Percentiles rank a stretch among this genome's conserved stretches.
Conservation (phyloP, 1,140 invertebrate species). For the Nephila pilipes region DNA sequence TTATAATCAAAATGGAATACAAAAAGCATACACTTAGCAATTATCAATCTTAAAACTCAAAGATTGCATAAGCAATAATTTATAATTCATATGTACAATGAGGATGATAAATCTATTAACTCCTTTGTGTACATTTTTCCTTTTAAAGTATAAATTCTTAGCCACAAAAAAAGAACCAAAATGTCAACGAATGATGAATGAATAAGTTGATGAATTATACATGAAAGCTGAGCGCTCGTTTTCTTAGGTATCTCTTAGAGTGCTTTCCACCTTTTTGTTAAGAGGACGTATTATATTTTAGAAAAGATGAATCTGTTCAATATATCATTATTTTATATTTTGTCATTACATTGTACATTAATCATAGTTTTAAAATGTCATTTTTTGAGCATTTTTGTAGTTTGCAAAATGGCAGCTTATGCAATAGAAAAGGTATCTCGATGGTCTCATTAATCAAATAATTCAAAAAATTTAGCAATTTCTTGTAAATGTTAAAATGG, state of each 20-base stretch:
- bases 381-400: conserved; percentile 15
- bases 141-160: not conserved
- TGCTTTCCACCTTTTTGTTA: conserved; percentile 9
- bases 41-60: not conserved
- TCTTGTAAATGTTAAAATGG: not conserved
- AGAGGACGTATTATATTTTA: conserved; percentile 29
- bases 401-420: not conserved
- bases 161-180: not conserved
- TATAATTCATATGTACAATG: not conserved
- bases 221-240: conserved; percentile 40
- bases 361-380: not conserved
- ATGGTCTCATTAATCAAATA: not conserved
- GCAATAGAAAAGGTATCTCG: not conserved
- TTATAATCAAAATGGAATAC: no score
- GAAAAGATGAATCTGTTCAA: conserved; percentile 42
- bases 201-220: conserved; percentile 52
- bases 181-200: conserved; percentile 47
- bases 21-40: no score
- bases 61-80: not conserved
- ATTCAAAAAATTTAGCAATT: not conserved
- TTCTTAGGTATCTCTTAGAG: not conserved
- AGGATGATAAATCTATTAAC: conserved; percentile 8
- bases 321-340: conserved; percentile 41
- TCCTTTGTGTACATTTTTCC: not conserved
- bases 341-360: not conserved